A percentile compares a stretch with the other conserved stretches of the same genome.
Evolutionary conservation across 2,888 invertebrate species (phyloP).

Genomic region (Parnassius smintheus): DNA sequence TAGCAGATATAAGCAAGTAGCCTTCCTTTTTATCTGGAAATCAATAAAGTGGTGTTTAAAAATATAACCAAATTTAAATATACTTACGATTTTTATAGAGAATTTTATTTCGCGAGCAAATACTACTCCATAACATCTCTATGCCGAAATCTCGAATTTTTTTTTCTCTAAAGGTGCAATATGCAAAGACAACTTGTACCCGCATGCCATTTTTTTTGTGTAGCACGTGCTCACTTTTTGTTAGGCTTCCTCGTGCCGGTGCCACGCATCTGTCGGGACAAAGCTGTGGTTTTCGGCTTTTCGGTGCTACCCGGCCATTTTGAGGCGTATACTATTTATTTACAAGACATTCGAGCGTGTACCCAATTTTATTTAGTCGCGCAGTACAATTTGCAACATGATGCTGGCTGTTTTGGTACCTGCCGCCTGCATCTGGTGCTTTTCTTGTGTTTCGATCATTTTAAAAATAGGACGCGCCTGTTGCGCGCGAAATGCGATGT

Average conservation of each 20-base stretch:
- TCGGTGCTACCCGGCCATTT: slow-evolving; percentile 45
- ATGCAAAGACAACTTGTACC: slow-evolving; percentile 71
- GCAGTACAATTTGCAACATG: slow-evolving; percentile 70
- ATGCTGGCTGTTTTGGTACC: slow-evolving; percentile 68
- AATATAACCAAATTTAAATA: too few relatives aligned
- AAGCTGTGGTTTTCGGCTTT: slow-evolving; percentile 72
- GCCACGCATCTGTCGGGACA: slow-evolving; percentile 72
- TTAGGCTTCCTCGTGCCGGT: slow-evolving; percentile 65
- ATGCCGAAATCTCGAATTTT: slow-evolving; percentile 60
- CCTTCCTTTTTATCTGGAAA: too few relatives aligned
- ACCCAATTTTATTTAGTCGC: slow-evolving; percentile 39
- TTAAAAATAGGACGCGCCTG: slow-evolving; percentile 63
- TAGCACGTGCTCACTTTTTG: slow-evolving; percentile 74
- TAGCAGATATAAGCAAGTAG: too few relatives aligned
- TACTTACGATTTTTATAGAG: too few relatives aligned
- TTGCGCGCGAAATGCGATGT: slow-evolving; percentile 27
- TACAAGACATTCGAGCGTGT: not conserved
- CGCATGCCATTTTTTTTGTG: slow-evolving; percentile 76
- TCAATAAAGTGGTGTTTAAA: too few relatives aligned
- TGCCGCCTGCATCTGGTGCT: slow-evolving; percentile 72
- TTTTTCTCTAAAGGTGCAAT: slow-evolving; percentile 55
- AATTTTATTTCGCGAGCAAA: slow-evolving; percentile 47
- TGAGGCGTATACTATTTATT: slow-evolving; percentile 28
- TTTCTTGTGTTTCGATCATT: slow-evolving; percentile 55
- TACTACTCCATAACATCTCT: slow-evolving; percentile 52